Evolutionary conservation across 2,797 vertebrate species (phyloP), one percentile per base, ranked within the genome.

Genomic region (Gallirallus australis): DNA sequence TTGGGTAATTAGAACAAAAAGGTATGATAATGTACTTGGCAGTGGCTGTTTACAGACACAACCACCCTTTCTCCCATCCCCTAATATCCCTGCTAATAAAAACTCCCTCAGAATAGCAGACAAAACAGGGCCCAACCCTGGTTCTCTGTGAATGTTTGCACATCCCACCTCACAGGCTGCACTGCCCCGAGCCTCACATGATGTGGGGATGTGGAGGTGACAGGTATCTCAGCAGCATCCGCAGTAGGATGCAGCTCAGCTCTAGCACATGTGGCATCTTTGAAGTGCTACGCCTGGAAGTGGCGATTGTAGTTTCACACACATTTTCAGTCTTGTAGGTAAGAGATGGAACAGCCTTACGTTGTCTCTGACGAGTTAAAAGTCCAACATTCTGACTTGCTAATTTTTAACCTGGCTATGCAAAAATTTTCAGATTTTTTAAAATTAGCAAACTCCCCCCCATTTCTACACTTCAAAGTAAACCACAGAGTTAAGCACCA

Each of bases 321-420:
- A 2, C 13, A 7, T 83, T 75, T 68, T 17, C 64, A 81, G 6
- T 56, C 64, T 11, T 48, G 79, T 54, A 45, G 42, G 33, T 90
- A 47, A 93, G 92, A 89, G 68, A 61, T 33, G 25, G 12, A 72
- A 86, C 70, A 73, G 1, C 35, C 75, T 80, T 30, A 56, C 7
- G 0, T 27, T 86, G 90, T 71, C 79, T 81, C 93, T 59, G 15
- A n/a, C 37, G 8, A 81, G 93, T 90, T 92, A 82, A 90, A 97
- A 94, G 95, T 97, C 90, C 96, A 93, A n/a, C 61, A 24, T 24
- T 82, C 93, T 80, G 37, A 69, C 84, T 79, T 83, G 76, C 89
- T 95, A 90, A 70, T 91, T 96, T 97, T 95, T 91, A 96, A 97
- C 92, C 53, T 33, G 70, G 68, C 16, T 10, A 39, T 48, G 56